Percentiles rank a stretch among this genome's conserved stretches.
These are phyloP conservation scores for Perca schrenkii DNA, from an alignment of 2,113 vertebrate genomes.

Conservation along the genomic window DNA sequence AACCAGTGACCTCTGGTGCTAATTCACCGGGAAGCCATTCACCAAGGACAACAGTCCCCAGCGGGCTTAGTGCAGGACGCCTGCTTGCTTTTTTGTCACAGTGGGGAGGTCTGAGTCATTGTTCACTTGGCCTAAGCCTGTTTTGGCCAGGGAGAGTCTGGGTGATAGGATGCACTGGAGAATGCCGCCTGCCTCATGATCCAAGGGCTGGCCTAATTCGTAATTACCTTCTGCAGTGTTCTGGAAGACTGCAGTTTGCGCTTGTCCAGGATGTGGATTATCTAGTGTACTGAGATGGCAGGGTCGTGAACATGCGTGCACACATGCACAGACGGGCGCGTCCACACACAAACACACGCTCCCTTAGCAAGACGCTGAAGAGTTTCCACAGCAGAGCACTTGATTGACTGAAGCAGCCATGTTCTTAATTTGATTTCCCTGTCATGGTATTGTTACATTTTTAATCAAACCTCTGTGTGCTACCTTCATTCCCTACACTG, in stretches of 20 bases:
- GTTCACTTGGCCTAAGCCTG: conserved; percentile 73
- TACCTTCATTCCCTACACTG: conserved; percentile 46
- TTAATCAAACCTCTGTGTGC: conserved; percentile 68
- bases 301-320: conserved; percentile 38
- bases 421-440: conserved; percentile 72
- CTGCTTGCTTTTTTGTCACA: conserved; percentile 69
- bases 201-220: conserved; percentile 79
- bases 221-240: conserved; percentile 84
- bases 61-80: conserved; percentile 51
- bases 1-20: conserved; percentile 64
- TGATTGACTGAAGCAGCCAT: conserved; percentile 71
- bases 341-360: conserved; percentile 11
- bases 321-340: conserved; percentile 14
- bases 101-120: conserved; percentile 72
- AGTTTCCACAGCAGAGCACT: conserved; percentile 54
- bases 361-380: conserved; percentile 52
- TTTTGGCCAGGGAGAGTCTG: conserved; percentile 56
- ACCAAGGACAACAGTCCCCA: conserved; percentile 66
- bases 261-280: conserved; percentile 77
- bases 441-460: conserved; percentile 70
- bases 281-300: conserved; percentile 67
- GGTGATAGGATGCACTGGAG: conserved; percentile 68
- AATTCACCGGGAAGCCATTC: conserved; percentile 68
- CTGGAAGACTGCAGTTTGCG: conserved; percentile 81
- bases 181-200: conserved; percentile 67